Conservation (phyloP, 2,797 vertebrate genomes). For the Picus viridis region DNA sequence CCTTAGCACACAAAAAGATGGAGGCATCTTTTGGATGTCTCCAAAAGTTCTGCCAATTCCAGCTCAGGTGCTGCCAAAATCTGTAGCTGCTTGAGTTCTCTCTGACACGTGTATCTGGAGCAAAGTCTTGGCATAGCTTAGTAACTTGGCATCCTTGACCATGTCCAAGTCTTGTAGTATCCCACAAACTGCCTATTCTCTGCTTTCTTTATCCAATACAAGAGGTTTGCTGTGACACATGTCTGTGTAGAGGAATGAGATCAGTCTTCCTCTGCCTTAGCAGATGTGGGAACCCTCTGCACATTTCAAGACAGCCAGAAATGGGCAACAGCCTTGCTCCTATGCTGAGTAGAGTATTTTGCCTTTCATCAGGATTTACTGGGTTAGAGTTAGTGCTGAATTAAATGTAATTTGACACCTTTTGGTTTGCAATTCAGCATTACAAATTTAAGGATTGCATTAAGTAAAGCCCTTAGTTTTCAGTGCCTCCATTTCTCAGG, state of each 20-base stretch:
- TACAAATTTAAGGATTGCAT: not conserved
- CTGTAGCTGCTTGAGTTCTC: not conserved
- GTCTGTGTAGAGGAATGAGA: not conserved
- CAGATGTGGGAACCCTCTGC: too few species aligned
- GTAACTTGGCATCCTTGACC: not conserved
- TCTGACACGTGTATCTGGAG: not conserved
- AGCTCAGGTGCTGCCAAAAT: not conserved
- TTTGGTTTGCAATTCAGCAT: not conserved
- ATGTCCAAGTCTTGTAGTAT: not conserved
- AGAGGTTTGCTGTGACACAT: not conserved
- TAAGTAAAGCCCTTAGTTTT: not conserved
- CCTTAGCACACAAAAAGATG: not conserved
- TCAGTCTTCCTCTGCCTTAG: not conserved
- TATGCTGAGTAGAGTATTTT: not conserved
- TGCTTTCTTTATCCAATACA: not conserved
- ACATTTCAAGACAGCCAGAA: not conserved
- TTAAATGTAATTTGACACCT: not conserved
- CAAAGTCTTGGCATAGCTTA: not conserved
- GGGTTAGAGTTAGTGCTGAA: not conserved
- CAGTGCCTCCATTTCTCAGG: not conserved
- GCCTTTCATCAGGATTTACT: not conserved
- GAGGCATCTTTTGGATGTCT: not conserved
- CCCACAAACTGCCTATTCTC: not conserved
- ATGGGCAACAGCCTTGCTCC: not conserved
- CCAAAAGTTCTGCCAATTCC: not conserved